phyloP scores from a whole-genome alignment of 2,797 vertebrate species.

The Eremophila alpestris region DNA sequence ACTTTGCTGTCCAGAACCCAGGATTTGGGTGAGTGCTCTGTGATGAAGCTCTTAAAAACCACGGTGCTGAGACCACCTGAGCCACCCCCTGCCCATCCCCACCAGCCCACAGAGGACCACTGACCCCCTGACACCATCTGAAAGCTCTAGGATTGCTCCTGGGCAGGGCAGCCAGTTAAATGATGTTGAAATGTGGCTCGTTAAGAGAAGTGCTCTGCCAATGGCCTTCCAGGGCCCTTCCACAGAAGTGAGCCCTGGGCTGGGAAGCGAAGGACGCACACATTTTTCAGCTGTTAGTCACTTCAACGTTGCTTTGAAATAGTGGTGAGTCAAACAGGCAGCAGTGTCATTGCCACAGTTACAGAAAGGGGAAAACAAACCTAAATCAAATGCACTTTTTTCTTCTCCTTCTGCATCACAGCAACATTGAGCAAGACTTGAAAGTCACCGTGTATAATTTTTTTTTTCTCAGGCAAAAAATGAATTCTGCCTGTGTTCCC shows the following conservation, averaged over 20 bases:
- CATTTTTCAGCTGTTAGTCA: conserved; percentile 42
- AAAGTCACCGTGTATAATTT: neutral
- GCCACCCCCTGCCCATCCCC: neutral
- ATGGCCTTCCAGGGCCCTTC: neutral
- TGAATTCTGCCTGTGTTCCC: neutral
- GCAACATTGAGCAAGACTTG: neutral
- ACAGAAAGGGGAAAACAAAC: conserved; percentile 51
- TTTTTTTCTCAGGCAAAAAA: neutral
- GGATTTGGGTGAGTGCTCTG: neutral
- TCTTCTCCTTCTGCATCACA: neutral
- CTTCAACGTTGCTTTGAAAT: conserved; percentile 2
- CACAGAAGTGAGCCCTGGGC: neutral
- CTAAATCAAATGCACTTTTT: neutral
- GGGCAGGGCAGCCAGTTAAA: neutral
- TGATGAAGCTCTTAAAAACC: neutral
- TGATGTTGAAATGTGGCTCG: neutral
- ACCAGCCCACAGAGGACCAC: neutral
- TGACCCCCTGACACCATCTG: neutral
- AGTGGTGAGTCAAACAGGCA: conserved; percentile 43
- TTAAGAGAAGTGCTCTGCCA: neutral
- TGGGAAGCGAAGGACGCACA: neutral
- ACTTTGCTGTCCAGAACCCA: neutral
- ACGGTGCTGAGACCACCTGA: accelerated
- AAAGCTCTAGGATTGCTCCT: neutral
- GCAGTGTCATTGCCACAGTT: conserved; percentile 12